Evolutionary conservation across 2,888 invertebrate genomes (phyloP), one percentile per base, ranked within the genome.

Genomic region (Blomia tropicalis): DNA sequence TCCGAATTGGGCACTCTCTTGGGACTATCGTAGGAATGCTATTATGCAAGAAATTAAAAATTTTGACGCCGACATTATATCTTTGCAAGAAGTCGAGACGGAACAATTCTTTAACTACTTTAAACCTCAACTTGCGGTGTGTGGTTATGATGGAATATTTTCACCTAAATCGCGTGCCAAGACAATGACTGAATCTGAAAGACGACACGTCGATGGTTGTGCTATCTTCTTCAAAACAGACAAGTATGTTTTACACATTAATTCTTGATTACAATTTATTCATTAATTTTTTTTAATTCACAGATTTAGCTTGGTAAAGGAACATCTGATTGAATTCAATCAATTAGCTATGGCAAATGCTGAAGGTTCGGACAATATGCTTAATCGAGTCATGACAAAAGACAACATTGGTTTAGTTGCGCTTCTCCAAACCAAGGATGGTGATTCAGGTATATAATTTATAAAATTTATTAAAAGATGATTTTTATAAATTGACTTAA

Each of bases 361-460:
- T 25, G 92, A 95, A 72, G 93, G 93, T 56, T 90, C 91, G 54
- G 93, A 96, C 74, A 91, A 95, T 75, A 95, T 95, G 93, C 77
- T 95, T 71, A 95, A 95, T 77, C 81, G 95, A 69, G 96, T 96
- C 58, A 96, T 95, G 93, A 93, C 95, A 60, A 93, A 93, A 66
- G 98, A 98, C 77, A 98, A 98, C 78, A 96, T 98, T 70, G 96
- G 93, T 4, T 77, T 98, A 68, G 93, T 92, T 22, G 96, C 95
- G 4, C 79, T 98, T 68, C 79, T 98, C 62, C 88, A 90, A 76
- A 92, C 93, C 47, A 92, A 90, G 71, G 90, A 92, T 72, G 86
- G 83, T 59, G 90, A 92, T 11, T 22, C 51, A 19, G 51, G 84
- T 32, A 29, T 27, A 27, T 32, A n/a, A 19, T 31, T 56, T 36